Evolutionary conservation across 2,113 vertebrate species (phyloP).

Genomic region (Nanorana parkeri): DNA sequence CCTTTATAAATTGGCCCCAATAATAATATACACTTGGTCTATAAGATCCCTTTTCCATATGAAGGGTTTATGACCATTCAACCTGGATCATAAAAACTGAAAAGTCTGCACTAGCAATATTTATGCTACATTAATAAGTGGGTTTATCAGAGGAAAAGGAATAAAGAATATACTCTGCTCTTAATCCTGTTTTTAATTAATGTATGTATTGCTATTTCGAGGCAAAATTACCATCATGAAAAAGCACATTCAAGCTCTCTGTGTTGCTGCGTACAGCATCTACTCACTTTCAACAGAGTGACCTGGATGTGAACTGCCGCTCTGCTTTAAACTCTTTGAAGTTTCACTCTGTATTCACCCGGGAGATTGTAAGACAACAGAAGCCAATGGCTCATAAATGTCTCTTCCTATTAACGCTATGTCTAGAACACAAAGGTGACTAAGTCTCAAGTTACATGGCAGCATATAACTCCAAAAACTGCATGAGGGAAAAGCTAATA

Average conservation of each 20-base stretch:
- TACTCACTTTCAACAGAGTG: conserved; percentile 41
- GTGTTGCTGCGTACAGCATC: conserved; percentile 41
- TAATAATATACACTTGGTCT: too few relatives aligned
- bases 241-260: conserved; percentile 28
- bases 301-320: conserved; percentile 52
- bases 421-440: conserved; percentile 47
- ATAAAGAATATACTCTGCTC: neutral
- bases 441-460: neutral
- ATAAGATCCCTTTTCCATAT: too few relatives aligned
- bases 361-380: conserved; percentile 52
- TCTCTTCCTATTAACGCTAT: conserved; percentile 49
- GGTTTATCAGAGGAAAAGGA: neutral
- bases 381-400: conserved; percentile 41
- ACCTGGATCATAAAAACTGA: neutral
- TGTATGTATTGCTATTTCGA: conserved; percentile 7
- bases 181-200: conserved; percentile 25
- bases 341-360: conserved; percentile 44
- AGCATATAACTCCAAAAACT: neutral
- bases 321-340: conserved; percentile 49
- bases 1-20: too few relatives aligned
- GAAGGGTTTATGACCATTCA: too few relatives aligned
- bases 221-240: conserved; percentile 13
- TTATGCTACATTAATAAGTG: conserved; percentile 4
- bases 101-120: neutral
- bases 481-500: neutral